Conservation (phyloP, 1,140 invertebrate genomes). For the Anastrepha obliqua region DNA sequence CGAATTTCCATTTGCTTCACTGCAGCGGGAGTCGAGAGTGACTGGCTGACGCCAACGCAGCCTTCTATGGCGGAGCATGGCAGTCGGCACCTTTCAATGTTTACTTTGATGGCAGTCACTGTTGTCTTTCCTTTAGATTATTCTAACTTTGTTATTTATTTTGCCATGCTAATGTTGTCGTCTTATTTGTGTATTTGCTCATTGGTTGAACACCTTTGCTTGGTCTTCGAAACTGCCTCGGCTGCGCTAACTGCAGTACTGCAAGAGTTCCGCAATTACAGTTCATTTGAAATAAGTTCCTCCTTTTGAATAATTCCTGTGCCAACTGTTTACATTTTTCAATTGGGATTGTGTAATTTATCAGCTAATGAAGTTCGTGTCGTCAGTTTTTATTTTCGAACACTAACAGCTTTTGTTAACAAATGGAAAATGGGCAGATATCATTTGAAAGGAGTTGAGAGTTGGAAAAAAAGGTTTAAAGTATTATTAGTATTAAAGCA, state of each 20-base stretch:
- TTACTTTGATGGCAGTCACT: slow-evolving; percentile 5
- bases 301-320: not conserved
- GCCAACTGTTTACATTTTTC: slow-evolving; percentile 14
- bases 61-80: not conserved
- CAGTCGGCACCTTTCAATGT: slow-evolving; percentile 29
- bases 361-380: slow-evolving; percentile 12
- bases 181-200: slow-evolving; percentile 3
- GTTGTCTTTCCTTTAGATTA: not conserved
- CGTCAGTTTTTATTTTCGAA: not conserved
- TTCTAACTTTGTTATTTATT: not conserved
- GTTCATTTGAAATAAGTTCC: not conserved
- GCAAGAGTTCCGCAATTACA: not conserved
- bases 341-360: slow-evolving; percentile 25
- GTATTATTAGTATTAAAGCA: too few relatives aligned
- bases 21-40: not conserved
- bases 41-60: not conserved
- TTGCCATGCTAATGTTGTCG: not conserved
- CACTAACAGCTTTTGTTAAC: not conserved
- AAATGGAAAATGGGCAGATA: not conserved
- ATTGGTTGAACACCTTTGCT: not conserved
- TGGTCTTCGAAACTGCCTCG: not conserved
- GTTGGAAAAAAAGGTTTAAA: too few relatives aligned
- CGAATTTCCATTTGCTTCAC: slow-evolving; percentile 40
- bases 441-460: too few relatives aligned
- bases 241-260: not conserved